Evolutionary conservation across 2,888 invertebrate species (phyloP), one percentile per base, ranked within the genome.

Genomic region (Poecilobothrus nobilitatus): DNA sequence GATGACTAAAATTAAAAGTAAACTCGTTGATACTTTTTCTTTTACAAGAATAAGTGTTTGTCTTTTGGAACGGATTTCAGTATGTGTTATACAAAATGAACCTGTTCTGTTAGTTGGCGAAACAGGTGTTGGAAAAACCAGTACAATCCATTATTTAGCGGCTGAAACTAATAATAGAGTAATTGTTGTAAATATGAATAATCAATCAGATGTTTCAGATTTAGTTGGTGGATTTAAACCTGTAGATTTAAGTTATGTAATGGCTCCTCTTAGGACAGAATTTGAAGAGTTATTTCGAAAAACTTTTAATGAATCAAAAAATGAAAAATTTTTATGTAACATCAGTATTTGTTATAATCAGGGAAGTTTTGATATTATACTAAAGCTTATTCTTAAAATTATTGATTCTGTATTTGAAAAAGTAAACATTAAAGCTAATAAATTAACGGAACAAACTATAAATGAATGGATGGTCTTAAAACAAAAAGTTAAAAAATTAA

Each of bases 111-210:
- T 99, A 8, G 97, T 98, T 0, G 99, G 99, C 37, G 99, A 99
- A 83, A 99, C 99, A 0, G 99, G 99, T 66, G 97, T 96, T 0
- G 99, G 99, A 0, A 99, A 99, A 84, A 99, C 99, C 0, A 94
- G 95, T 0, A 89, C 93, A 0, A 88, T 99, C 1, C 98, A 98
- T 79, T 95, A 92, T 81, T 83, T 98, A 68, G 94, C 97, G 0
- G 86, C 89, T 71, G 88, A 90, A 73, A 88, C 93, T 0, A 91
- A 93, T 0, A 91, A 93, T 74, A 92, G 90, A 77, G 84, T 99
- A 41, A 85, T 92, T 41, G 97, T 98, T 0, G 92, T 99, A 33
- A 99, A 99, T 79, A 94, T 99, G 94, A 99, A 97, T 78, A 97
- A 99, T 78, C 98, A 99, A 78, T 97, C 96, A 65, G 99, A 99